These are phyloP conservation scores for Amazona finschi DNA, from an alignment of 2,797 vertebrate species.

Conservation along the genomic window DNA sequence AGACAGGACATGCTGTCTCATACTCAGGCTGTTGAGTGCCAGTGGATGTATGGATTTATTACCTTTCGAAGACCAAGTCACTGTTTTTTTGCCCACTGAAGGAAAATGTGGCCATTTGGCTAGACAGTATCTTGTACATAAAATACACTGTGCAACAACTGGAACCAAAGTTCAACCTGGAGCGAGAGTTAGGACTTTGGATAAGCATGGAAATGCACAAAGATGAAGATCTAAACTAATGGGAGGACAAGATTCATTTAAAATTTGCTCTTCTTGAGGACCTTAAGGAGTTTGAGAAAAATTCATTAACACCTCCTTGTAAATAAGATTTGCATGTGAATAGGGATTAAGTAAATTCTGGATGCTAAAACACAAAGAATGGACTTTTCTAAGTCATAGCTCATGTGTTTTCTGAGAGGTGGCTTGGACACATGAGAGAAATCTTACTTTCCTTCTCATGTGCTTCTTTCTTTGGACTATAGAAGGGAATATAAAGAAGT, in stretches of 20 bases:
- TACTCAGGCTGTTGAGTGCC: not conserved
- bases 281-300: not conserved
- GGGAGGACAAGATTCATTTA: not conserved
- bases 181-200: not conserved
- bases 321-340: not conserved
- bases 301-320: not conserved
- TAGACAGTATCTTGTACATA: not conserved
- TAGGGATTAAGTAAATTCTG: not conserved
- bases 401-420: not conserved
- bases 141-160: not conserved
- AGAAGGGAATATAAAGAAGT: not conserved
- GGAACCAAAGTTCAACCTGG: accelerated
- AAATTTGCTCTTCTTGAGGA: not conserved
- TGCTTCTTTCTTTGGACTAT: not conserved
- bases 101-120: not conserved
- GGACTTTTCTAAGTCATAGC: not conserved
- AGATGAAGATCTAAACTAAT: not conserved
- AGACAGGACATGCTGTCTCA: accelerated
- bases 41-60: not conserved
- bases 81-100: not conserved
- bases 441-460: not conserved
- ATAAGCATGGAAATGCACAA: not conserved
- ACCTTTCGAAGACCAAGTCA: not conserved
- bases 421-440: not conserved
- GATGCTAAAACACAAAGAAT: not conserved